Evolutionary conservation across 2,113 vertebrate genomes (phyloP), one percentile per base, ranked within the genome.

Genomic region (Sigmodon hispidus): DNA sequence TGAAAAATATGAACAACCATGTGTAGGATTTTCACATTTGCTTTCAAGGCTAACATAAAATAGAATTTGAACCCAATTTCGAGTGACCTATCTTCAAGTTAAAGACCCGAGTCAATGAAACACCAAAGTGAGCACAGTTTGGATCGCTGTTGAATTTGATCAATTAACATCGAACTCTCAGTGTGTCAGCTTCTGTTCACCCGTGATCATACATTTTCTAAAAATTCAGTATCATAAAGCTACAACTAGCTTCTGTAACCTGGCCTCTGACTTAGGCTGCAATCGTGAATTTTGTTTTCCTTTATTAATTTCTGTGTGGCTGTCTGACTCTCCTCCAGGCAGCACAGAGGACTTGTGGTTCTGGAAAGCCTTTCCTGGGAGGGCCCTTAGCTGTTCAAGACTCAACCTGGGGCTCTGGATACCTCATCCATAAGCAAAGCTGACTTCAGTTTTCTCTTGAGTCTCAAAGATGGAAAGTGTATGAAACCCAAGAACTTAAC

Each of bases 301-400:
- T 87, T 95, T 89, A 79, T 96, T 95, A 96, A 89, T 93, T 96
- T 26, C n/a, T 80, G 22, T 7, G 21, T 91, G 76, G 87, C 59
- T 95, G 95, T 95, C 31, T 91, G 84, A 96, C 52, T 95, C 0
- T 9, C 11, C 34, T 92, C 79, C 93, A 96, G 81, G 19, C 75
- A 72, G 72, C 1, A 0, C 29, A 67, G 57, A 86, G 59, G 84
- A 87, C 96, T 22, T 93, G 65, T 57, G 52, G 70, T 48, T 95
- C 84, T 88, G 40, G 48, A 57, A 81, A 59, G 1, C 12, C 87
- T 93, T 55, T 5, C 70, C 40, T 21, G 12, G 69, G 67, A 95
- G n/a, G 8, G 31, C 45, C 45, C 1, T 76, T 77, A 70, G 55
- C 21, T 21, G 8, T 36, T 16, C 34, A 55, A 48, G 34, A 75